phyloP scores from a whole-genome alignment of 2,888 invertebrate species.

The Unio delphinus region DNA sequence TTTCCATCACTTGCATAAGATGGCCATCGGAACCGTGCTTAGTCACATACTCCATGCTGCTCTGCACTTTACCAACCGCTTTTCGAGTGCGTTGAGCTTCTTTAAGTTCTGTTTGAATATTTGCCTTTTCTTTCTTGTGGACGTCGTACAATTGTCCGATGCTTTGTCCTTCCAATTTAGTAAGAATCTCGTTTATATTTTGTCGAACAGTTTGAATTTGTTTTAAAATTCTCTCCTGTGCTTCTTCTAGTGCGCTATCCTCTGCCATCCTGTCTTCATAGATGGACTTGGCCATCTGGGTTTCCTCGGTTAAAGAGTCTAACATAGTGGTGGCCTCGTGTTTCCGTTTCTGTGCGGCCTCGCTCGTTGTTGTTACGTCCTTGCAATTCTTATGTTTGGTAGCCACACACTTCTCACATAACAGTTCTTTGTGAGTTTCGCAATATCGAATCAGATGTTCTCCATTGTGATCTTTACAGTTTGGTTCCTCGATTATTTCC shows the following conservation, averaged over 20 bases:
- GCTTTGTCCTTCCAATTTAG: constrained; percentile 32
- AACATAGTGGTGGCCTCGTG: constrained; percentile 11
- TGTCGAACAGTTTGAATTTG: constrained; percentile 30
- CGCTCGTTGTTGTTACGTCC: constrained; percentile 23
- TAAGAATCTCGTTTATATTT: constrained; percentile 34
- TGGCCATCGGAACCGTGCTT: constrained; percentile 37
- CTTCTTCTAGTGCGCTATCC: constrained; percentile 20
- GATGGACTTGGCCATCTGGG: constrained; percentile 28
- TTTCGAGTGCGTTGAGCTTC: constrained; percentile 35
- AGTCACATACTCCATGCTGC: constrained; percentile 18
- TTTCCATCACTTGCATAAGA: constrained; percentile 24
- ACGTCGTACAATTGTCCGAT: constrained; percentile 29
- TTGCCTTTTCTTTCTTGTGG: constrained; percentile 25
- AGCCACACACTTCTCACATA: constrained; percentile 38
- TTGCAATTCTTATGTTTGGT: constrained; percentile 31
- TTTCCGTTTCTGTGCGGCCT: constrained; percentile 18
- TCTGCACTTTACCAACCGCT: constrained; percentile 28
- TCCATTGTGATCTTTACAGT: constrained; percentile 31
- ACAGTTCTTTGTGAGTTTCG: constrained; percentile 30
- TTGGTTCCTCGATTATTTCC: constrained; percentile 26
- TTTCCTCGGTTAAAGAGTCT: constrained; percentile 23
- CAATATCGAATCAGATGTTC: constrained; percentile 36
- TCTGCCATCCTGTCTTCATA: constrained; percentile 27
- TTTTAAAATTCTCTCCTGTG: constrained; percentile 19
- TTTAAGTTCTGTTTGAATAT: constrained; percentile 25